These are phyloP conservation scores for Chloroceryle amazona DNA, from an alignment of 2,797 vertebrate species.

Conservation along the genomic window DNA sequence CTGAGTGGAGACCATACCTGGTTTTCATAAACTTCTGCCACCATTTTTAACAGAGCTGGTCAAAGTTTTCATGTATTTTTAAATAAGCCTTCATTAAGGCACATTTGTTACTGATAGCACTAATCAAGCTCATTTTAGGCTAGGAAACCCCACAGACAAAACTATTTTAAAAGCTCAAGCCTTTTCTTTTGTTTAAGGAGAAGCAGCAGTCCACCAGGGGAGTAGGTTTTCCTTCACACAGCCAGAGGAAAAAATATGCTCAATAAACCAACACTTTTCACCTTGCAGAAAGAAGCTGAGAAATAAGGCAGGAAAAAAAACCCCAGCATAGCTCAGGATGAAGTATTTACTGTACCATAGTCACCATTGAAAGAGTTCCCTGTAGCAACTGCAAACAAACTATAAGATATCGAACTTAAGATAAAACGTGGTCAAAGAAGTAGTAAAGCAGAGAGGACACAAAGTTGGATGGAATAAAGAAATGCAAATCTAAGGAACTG, in stretches of 20 bases:
- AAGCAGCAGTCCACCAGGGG: background rate
- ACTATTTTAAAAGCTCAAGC: background rate
- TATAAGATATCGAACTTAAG: background rate
- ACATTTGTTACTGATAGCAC: background rate
- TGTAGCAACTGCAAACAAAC: background rate
- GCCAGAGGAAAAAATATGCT: background rate
- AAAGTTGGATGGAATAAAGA: background rate
- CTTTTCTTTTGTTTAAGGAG: background rate
- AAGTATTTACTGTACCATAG: background rate
- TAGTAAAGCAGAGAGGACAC: background rate
- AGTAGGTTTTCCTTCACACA: background rate
- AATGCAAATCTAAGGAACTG: background rate
- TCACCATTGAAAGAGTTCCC: background rate
- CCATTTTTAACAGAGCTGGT: background rate
- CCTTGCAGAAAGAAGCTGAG: background rate
- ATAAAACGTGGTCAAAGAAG: background rate
- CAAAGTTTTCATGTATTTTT: background rate
- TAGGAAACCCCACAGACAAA: background rate
- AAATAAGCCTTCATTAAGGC: background rate
- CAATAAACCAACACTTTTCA: background rate
- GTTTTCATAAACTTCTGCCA: background rate
- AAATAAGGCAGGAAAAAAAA: background rate
- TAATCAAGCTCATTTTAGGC: background rate
- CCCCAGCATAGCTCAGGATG: background rate
- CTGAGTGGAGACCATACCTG: background rate